Conservation (phyloP, 2,797 vertebrate genomes). For the Cheirogaleus major region DNA sequence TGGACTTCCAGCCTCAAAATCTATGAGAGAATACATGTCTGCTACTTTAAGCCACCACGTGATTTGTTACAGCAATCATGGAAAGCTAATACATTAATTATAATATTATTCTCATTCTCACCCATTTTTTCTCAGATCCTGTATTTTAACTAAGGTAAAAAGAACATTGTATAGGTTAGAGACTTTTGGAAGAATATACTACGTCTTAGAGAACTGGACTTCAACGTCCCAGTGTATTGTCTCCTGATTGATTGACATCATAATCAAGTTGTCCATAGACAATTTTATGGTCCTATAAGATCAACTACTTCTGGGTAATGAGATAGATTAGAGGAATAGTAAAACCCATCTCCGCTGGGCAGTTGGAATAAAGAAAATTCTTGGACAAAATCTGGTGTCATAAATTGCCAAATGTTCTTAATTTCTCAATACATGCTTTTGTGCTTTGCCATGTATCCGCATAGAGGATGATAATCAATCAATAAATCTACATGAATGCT, state of each 20-base stretch:
- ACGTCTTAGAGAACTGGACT: neutral
- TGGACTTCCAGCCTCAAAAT: neutral
- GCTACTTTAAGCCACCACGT: too few relatives aligned
- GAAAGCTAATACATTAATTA: neutral
- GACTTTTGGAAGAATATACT: neutral
- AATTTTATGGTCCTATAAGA: neutral
- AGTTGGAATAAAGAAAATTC: neutral
- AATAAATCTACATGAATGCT: neutral
- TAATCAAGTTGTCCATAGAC: neutral
- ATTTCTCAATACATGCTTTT: neutral
- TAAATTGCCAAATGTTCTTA: neutral
- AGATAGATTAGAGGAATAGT: neutral
- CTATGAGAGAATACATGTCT: neutral
- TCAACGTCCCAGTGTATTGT: neutral
- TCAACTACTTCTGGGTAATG: neutral
- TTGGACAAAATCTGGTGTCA: neutral
- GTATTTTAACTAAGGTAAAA: neutral
- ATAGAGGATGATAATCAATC: neutral
- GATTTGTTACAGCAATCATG: neutral
- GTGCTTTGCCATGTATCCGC: neutral
- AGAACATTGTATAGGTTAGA: neutral
- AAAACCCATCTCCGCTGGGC: neutral
- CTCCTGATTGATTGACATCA: too few relatives aligned
- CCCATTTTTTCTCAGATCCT: neutral
- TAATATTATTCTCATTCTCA: neutral